These are phyloP conservation scores for Calephelis nemesis DNA, from an alignment of 1,140 invertebrate species.

Conservation along the genomic window DNA sequence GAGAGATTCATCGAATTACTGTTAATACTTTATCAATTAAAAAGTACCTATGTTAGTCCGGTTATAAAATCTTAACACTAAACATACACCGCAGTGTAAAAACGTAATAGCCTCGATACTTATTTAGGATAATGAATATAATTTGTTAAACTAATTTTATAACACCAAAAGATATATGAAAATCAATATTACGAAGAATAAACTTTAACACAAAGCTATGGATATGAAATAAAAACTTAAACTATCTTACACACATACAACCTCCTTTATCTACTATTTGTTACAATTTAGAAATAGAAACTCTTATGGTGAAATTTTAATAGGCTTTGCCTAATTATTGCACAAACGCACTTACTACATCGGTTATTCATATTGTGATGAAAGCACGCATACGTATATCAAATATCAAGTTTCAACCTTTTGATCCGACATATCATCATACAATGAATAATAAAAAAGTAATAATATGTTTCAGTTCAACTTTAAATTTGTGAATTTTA, in stretches of 20 bases:
- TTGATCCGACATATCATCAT: too few species aligned
- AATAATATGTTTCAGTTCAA: too few species aligned
- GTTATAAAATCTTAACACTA: slow-evolving; percentile 52
- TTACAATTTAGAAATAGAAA: slow-evolving; percentile 68
- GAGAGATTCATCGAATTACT: slow-evolving; percentile 69
- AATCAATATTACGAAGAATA: slow-evolving; percentile 3
- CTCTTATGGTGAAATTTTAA: slow-evolving; percentile 65
- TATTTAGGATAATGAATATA: neutral
- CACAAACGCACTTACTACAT: slow-evolving; percentile 68
- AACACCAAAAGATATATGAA: slow-evolving; percentile 3
- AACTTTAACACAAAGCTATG: neutral
- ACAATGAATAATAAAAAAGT: too few species aligned
- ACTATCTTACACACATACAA: slow-evolving; percentile 38
- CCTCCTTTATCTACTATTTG: slow-evolving; percentile 38
- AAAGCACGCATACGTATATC: slow-evolving; percentile 20
- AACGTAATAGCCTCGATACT: slow-evolving; percentile 54
- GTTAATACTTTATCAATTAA: slow-evolving; percentile 64
- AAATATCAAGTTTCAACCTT: neutral
- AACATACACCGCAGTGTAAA: slow-evolving; percentile 39
- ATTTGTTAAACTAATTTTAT: neutral
- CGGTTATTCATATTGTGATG: slow-evolving; percentile 40
- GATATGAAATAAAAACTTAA: slow-evolving; percentile 9
- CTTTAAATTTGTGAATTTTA: too few species aligned
- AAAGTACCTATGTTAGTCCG: slow-evolving; percentile 33
- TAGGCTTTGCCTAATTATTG: slow-evolving; percentile 77